phyloP scores from a whole-genome alignment of 2,888 invertebrate genomes.

The Heliconius erato region DNA sequence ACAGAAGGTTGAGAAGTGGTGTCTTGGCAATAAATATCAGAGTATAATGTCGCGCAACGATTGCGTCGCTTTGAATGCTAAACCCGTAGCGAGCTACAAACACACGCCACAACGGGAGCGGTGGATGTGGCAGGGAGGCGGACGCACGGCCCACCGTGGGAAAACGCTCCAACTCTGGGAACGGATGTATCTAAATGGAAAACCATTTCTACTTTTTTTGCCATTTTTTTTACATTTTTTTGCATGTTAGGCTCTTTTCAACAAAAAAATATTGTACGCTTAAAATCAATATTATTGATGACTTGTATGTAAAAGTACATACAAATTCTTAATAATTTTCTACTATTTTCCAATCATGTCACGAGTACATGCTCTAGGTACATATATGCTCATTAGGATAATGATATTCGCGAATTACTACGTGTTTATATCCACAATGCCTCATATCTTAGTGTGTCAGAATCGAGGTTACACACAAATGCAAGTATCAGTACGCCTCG shows the following conservation, averaged over 20 bases:
- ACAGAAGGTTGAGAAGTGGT: constrained; percentile 64
- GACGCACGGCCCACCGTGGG: constrained; percentile 79
- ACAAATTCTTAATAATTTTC: constrained; percentile 11
- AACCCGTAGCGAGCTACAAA: constrained; percentile 82
- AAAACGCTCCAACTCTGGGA: constrained; percentile 65
- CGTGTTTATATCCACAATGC: constrained; percentile 82
- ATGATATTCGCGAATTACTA: constrained; percentile 84
- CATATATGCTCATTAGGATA: constrained; percentile 78
- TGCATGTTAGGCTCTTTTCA: constrained; percentile 7
- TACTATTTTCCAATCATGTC: constrained; percentile 65
- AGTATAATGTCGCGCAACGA: constrained; percentile 80
- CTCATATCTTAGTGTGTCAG: constrained; percentile 77
- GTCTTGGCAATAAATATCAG: constrained; percentile 82
- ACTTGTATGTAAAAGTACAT: neutral
- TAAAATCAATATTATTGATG: neutral
- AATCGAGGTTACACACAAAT: constrained; percentile 84
- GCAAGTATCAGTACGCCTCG: constrained; percentile 72
- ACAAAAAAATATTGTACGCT: neutral
- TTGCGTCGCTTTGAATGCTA: constrained; percentile 82
- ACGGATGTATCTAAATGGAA: constrained; percentile 42
- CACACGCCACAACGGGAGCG: constrained; percentile 62
- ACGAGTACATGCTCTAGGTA: constrained; percentile 63
- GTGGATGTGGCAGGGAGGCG: constrained; percentile 61
- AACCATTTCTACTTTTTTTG: constrained; percentile 43
- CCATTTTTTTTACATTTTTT: constrained; percentile 27